Evolutionary conservation across 2,888 invertebrate genomes (phyloP).

Genomic region (Epistrophe eligans): DNA sequence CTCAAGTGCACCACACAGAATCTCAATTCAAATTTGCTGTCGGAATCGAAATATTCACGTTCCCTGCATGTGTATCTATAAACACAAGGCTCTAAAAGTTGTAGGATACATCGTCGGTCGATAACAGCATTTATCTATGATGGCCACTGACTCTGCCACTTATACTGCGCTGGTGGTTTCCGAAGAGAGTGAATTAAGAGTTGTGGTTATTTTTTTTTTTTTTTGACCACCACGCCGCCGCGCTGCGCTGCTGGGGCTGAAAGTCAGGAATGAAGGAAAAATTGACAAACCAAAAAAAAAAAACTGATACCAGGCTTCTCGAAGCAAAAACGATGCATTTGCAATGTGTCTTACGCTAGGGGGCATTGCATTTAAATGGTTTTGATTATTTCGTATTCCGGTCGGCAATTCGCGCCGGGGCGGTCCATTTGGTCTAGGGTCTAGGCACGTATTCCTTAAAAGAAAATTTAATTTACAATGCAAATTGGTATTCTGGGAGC

Average conservation of each 20-base stretch:
- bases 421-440: slow-evolving; percentile 65
- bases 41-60: slow-evolving; percentile 52
- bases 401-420: slow-evolving; percentile 57
- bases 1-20: slow-evolving; percentile 53
- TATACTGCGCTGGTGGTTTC: slow-evolving; percentile 48
- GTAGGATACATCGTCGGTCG: slow-evolving; percentile 47
- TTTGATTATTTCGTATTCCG: slow-evolving; percentile 74
- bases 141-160: slow-evolving; percentile 45
- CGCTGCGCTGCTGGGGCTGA: slow-evolving; percentile 4
- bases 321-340: slow-evolving; percentile 19
- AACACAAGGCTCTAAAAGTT: slow-evolving; percentile 22
- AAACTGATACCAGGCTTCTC: slow-evolving; percentile 31
- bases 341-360: slow-evolving; percentile 60
- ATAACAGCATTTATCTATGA: slow-evolving; percentile 61
- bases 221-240: not conserved
- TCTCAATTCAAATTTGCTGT: slow-evolving; percentile 61
- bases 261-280: not conserved
- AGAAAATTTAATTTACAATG: slow-evolving; percentile 73
- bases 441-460: slow-evolving; percentile 60
- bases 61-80: slow-evolving; percentile 57
- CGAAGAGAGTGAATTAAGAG: slow-evolving; percentile 26
- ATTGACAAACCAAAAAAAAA: not conserved
- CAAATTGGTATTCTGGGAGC: slow-evolving; percentile 67
- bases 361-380: slow-evolving; percentile 74
- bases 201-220: slow-evolving; percentile 25